A percentile compares a stretch with the other conserved stretches of the same genome.
Conservation (phyloP, 2,113 vertebrate species). For the Todiramphus saurophagus region DNA sequence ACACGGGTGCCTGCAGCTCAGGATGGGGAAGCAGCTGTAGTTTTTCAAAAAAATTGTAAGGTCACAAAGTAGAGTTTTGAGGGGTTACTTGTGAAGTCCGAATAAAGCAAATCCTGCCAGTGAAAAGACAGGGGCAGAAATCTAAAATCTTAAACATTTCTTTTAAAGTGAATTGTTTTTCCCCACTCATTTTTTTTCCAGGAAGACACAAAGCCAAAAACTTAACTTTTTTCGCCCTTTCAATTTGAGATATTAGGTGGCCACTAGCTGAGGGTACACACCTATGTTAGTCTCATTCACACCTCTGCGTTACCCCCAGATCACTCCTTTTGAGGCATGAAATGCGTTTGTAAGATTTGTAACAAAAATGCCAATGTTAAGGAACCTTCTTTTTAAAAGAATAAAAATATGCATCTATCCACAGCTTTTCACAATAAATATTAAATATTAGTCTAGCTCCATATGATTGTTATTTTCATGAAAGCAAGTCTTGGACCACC, state of each 20-base stretch:
- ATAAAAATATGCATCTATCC: background rate
- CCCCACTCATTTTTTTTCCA: background rate
- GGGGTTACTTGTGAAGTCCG: background rate
- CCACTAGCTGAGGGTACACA: background rate
- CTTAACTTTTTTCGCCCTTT: background rate
- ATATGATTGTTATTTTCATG: background rate
- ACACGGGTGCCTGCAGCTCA: background rate
- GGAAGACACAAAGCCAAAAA: background rate
- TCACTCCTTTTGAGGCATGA: background rate
- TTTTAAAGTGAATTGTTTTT: background rate
- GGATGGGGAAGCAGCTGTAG: background rate
- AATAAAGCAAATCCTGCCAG: background rate
- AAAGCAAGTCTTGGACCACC: background rate
- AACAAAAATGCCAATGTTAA: background rate
- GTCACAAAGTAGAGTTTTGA: background rate
- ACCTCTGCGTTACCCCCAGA: background rate
- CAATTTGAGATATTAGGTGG: background rate
- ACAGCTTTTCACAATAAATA: background rate
- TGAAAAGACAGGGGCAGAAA: background rate
- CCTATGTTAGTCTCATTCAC: accelerated
- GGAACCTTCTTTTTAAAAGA: background rate
- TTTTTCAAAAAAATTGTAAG: background rate
- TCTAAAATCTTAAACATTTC: background rate
- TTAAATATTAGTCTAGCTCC: background rate
- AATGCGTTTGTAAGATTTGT: background rate